Percentiles rank a stretch among this genome's conserved stretches.
Evolutionary conservation across 1,140 invertebrate genomes (phyloP).

Genomic region (Atta colombica): DNA sequence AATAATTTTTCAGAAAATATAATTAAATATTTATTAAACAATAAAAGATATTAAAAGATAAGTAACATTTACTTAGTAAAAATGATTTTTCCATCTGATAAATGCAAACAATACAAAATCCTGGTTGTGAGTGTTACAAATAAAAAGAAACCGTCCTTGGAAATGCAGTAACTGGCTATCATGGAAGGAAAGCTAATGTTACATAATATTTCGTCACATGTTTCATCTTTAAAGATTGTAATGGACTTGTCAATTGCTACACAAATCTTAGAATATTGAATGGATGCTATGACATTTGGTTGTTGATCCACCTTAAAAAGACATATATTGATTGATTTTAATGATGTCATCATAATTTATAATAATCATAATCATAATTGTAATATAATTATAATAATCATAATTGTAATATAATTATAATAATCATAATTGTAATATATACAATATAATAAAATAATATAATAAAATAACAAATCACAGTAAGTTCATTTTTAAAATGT

Average conservation of each 20-base stretch:
- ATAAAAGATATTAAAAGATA: slow-evolving; percentile 12
- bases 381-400: background rate
- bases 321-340: slow-evolving; percentile 21
- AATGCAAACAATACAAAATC: slow-evolving; percentile 77
- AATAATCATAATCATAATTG: background rate
- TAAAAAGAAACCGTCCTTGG: slow-evolving; percentile 74
- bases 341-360: background rate
- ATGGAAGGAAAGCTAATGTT: slow-evolving; percentile 76
- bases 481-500: background rate
- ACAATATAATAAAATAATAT: background rate
- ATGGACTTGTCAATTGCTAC: slow-evolving; percentile 81
- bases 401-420: background rate
- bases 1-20: background rate
- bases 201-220: slow-evolving; percentile 74
- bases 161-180: slow-evolving; percentile 78
- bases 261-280: slow-evolving; percentile 79
- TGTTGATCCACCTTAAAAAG: slow-evolving; percentile 69
- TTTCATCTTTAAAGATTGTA: slow-evolving; percentile 81
- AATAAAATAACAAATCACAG: background rate
- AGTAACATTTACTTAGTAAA: slow-evolving; percentile 68
- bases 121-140: slow-evolving; percentile 75
- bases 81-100: slow-evolving; percentile 71
- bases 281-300: slow-evolving; percentile 73
- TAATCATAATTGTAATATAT: background rate
- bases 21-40: background rate